Evolutionary conservation across 2,888 invertebrate genomes (phyloP), one percentile per base, ranked within the genome.

Genomic region (Labia minor): DNA sequence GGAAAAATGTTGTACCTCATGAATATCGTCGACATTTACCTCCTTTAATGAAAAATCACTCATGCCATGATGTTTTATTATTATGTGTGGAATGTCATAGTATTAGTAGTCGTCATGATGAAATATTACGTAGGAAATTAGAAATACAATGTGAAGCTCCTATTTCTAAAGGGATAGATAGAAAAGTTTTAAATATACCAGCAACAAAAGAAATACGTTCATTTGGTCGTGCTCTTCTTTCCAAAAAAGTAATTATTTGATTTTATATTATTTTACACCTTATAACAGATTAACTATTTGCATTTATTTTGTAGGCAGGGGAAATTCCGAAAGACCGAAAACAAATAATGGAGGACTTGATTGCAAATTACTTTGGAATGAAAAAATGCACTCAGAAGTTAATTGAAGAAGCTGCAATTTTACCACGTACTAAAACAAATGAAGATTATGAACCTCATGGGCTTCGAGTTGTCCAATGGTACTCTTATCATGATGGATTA

Each of bases 11-110:
- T n/a, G 86, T 92, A 33, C 92, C 92, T 0, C 82, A 86, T 67
- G 91, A 92, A 76, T 92, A 92, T 74, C 82, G 90, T 70, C 89
- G 85, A 78, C 84, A 84, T 71, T 89, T 89, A 71, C 89, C 89
- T 83, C 84, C 83, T 64, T 80, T 87, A 61, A 85, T 91, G 85
- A 92, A 92, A 75, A 85, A 88, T 20, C 90, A 90, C 76, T 84
- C 86, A 4, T 90, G 89, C 0, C 92, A 92, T 76, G 92, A 92
- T 77, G 84, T 91, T 63, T 77, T 92, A 21, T 75, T 91, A 68
- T 76, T 92, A 64, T 92, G 92, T 76, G 79, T 81, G 49, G 68
- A 72, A 0, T 92, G 92, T 74, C 91, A 92, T 77, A 85, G 85
- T 73, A 75, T 77, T 20, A 88, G 89, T 76, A 88, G 87, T 75